phyloP scores from a whole-genome alignment of 1,140 invertebrate species.

The Galleria mellonella region DNA sequence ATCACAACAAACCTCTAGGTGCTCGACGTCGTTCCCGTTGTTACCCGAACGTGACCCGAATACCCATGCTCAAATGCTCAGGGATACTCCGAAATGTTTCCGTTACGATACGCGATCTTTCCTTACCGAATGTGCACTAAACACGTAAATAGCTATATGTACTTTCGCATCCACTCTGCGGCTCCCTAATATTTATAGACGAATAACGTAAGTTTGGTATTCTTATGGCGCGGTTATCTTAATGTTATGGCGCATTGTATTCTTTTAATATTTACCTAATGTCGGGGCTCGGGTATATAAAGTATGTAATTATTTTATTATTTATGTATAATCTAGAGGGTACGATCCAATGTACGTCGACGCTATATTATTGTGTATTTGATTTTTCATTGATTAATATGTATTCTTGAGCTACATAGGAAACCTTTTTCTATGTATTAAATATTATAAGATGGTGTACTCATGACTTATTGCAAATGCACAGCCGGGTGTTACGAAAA shows the following conservation, averaged over 20 bases:
- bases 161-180: constrained; percentile 46
- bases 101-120: constrained; percentile 58
- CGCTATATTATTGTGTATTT: no score
- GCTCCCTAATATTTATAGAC: constrained; percentile 34
- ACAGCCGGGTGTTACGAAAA: no score
- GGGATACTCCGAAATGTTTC: constrained; percentile 65
- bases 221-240: constrained; percentile 9
- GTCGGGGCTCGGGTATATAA: no score
- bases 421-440: no score
- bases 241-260: constrained; percentile 6
- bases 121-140: constrained; percentile 51
- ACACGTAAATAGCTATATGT: constrained; percentile 55
- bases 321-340: no score
- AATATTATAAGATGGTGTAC: no score
- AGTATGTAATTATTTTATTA: no score
- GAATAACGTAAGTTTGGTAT: constrained; percentile 11
- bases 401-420: no score
- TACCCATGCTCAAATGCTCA: constrained; percentile 41
- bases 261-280: constrained; percentile 2
- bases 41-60: constrained; percentile 57
- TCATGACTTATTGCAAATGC: no score
- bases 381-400: no score
- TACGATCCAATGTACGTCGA: no score
- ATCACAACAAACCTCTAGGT: constrained; percentile 63
- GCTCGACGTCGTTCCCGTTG: constrained; percentile 49